phyloP scores from a whole-genome alignment of 2,113 vertebrate species.

The Cinclus mexicanus region DNA sequence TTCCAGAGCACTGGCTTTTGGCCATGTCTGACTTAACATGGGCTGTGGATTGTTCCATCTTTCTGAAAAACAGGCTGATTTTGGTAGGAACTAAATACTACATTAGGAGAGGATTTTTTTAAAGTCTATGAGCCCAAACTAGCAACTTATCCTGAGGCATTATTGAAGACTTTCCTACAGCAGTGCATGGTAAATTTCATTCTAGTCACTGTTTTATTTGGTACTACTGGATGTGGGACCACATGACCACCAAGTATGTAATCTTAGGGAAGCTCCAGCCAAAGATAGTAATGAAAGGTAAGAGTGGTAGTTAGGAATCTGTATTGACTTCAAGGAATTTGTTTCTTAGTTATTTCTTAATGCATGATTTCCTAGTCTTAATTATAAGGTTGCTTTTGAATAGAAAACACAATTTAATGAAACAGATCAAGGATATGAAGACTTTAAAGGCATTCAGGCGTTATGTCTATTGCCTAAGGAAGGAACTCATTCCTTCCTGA shows the following conservation, averaged over 20 bases:
- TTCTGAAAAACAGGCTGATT: neutral
- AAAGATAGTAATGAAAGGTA: neutral
- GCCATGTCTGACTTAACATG: neutral
- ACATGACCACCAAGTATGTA: neutral
- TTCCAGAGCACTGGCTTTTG: neutral
- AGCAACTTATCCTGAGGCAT: neutral
- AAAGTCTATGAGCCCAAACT: neutral
- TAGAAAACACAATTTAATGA: neutral
- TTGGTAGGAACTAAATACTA: neutral
- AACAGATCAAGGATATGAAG: neutral
- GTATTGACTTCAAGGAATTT: neutral
- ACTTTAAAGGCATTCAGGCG: neutral
- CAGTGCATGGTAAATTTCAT: neutral
- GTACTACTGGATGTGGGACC: neutral
- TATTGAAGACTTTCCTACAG: neutral
- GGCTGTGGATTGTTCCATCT: neutral
- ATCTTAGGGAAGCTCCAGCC: neutral
- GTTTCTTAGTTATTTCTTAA: neutral
- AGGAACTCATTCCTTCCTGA: neutral
- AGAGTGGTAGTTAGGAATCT: neutral
- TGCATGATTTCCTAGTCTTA: neutral
- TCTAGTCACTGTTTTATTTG: neutral
- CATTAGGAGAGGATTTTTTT: neutral
- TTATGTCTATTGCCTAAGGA: neutral
- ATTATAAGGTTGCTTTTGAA: neutral